A percentile compares a stretch with the other conserved stretches of the same genome.
Conservation (phyloP, 1,140 invertebrate genomes). For the Bombus waltoni region DNA sequence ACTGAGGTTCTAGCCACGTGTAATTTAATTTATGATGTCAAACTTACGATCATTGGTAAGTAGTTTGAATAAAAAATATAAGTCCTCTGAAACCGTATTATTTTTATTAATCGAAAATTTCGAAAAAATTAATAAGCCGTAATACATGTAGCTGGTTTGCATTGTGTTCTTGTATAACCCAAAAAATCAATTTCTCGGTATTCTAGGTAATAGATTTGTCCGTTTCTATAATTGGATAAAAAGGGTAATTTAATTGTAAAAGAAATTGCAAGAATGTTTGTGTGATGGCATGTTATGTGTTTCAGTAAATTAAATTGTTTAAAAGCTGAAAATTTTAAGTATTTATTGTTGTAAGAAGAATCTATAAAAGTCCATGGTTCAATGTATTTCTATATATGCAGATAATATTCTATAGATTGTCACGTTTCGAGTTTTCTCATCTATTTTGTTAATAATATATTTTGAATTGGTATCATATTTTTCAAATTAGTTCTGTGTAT, state of each 20-base stretch:
- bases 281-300: neutral
- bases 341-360: neutral
- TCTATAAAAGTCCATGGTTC: neutral
- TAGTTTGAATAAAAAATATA: neutral
- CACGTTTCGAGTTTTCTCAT: neutral
- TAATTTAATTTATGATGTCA: constrained; percentile 44
- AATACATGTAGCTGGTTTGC: neutral
- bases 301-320: neutral
- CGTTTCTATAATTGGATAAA: neutral
- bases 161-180: neutral
- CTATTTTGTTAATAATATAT: neutral
- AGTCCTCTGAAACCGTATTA: too few species aligned
- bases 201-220: neutral
- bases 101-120: neutral
- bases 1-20: constrained; percentile 37
- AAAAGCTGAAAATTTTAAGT: neutral
- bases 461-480: neutral
- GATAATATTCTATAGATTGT: neutral
- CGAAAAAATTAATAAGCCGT: neutral
- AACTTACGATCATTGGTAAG: constrained; percentile 60
- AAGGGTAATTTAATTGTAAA: neutral
- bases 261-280: neutral
- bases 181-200: neutral
- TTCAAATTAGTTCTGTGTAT: neutral
- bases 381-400: too few species aligned